Evolutionary conservation across 1,140 invertebrate species (phyloP).

Genomic region (Bombus impatiens): DNA sequence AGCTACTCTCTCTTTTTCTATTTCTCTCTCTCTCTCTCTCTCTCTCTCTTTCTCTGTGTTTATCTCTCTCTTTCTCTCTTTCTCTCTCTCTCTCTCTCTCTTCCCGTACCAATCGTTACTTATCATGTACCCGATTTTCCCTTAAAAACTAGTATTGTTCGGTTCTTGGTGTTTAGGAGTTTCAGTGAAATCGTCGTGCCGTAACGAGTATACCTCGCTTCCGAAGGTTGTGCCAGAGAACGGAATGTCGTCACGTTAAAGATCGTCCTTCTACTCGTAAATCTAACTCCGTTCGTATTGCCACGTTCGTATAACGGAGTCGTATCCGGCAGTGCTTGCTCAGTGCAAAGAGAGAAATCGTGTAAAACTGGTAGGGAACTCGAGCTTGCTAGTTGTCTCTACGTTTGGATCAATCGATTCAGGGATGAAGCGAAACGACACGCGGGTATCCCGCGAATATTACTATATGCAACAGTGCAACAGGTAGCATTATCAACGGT

Average conservation of each 20-base stretch:
- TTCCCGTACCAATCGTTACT: too few relatives aligned
- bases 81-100: too few relatives aligned
- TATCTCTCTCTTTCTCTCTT: too few relatives aligned
- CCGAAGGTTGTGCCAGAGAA: too few relatives aligned
- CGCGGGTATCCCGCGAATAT: too few relatives aligned
- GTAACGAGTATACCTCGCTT: neutral
- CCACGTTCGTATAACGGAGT: slow-evolving; percentile 19
- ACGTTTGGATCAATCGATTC: too few relatives aligned
- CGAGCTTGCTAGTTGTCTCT: neutral
- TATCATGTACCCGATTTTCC: too few relatives aligned
- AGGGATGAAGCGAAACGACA: too few relatives aligned
- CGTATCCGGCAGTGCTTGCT: slow-evolving; percentile 20
- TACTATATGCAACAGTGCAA: too few relatives aligned
- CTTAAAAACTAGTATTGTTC: neutral
- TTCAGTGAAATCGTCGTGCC: neutral
- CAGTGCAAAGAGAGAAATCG: slow-evolving; percentile 17
- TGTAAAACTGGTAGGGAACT: neutral
- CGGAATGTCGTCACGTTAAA: slow-evolving; percentile 8
- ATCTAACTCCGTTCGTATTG: neutral
- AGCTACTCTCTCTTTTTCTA: neutral
- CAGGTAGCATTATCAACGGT: too few relatives aligned
- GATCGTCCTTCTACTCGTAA: slow-evolving; percentile 6
- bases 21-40: neutral
- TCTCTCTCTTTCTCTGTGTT: too few relatives aligned
- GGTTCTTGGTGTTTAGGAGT: neutral